Evolutionary conservation across 2,888 invertebrate species (phyloP).

Genomic region (Tinea pellionella): DNA sequence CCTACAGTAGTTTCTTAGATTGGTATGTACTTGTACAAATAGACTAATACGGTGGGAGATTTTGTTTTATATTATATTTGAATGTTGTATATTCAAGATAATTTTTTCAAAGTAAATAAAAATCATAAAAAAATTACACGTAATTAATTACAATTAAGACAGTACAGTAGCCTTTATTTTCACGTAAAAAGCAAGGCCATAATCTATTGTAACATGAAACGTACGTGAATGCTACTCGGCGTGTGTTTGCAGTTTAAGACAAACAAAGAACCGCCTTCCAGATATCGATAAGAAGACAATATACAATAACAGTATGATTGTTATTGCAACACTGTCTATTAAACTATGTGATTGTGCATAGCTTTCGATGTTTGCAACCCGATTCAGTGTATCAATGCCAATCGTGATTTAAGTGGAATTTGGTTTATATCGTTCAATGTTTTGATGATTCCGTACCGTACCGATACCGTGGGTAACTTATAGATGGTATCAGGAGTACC

Average conservation of each 20-base stretch:
- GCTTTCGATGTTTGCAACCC: neutral
- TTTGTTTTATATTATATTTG: too few species aligned
- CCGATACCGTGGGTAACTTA: too few species aligned
- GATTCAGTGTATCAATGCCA: neutral
- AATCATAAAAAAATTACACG: neutral
- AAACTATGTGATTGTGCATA: conserved; percentile 38
- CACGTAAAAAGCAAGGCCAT: conserved; percentile 16
- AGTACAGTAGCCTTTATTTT: conserved; percentile 11
- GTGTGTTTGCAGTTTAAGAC: conserved; percentile 8
- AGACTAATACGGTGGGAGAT: too few species aligned
- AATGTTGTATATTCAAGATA: too few species aligned
- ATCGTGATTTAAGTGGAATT: neutral
- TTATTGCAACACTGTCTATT: conserved; percentile 36
- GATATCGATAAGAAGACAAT: conserved; percentile 66
- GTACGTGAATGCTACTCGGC: conserved; percentile 11
- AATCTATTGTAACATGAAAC: conserved; percentile 12
- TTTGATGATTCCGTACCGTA: too few species aligned
- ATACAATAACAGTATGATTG: conserved; percentile 62
- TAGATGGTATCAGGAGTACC: too few species aligned
- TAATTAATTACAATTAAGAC: neutral
- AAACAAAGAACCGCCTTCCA: conserved; percentile 35
- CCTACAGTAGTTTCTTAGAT: too few species aligned
- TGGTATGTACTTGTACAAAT: too few species aligned
- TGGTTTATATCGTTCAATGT: neutral
- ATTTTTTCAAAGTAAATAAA: too few species aligned